These are phyloP conservation scores for Hydrozoanthus gracilis DNA, from an alignment of 92 coral and sea anemone species.

Conservation along the genomic window DNA sequence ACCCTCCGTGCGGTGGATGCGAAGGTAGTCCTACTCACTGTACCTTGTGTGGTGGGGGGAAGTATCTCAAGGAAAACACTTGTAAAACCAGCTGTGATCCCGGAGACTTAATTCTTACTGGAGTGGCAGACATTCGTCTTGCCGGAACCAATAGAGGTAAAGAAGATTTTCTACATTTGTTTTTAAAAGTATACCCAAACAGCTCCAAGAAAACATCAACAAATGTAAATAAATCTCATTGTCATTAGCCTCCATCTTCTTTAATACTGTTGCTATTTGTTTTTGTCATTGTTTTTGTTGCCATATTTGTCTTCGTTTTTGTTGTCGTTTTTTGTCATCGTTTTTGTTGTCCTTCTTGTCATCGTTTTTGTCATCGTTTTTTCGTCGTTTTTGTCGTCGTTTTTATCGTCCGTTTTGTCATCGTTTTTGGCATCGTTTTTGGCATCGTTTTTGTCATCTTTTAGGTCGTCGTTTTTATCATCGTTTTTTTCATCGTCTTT, in stretches of 20 bases:
- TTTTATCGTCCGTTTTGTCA: not conserved
- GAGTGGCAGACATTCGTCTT: conserved; percentile 75
- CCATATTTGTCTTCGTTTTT: not conserved
- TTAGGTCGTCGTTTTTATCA: no score
- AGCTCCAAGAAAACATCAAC: no score
- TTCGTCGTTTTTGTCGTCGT: no score
- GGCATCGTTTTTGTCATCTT: no score
- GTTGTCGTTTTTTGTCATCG: not conserved
- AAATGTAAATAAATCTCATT: no score
- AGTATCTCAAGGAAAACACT: conserved; percentile 25
- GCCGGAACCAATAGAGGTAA: conserved; percentile 64
- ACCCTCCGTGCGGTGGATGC: conserved; percentile 63
- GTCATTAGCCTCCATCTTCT: no score
- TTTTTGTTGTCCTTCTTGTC: not conserved
- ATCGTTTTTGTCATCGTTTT: no score
- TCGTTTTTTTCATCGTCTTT: not conserved
- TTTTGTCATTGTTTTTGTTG: not conserved
- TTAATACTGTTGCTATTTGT: not conserved
- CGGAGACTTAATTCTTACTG: conserved; percentile 59
- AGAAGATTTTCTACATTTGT: no score
- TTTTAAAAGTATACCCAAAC: no score
- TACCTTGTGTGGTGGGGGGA: conserved; percentile 52
- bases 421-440: no score
- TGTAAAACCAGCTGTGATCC: conserved; percentile 56
- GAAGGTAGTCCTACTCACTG: conserved; percentile 53